Evolutionary conservation across 2,113 vertebrate genomes (phyloP).

Genomic region (Pungitius pungitius): DNA sequence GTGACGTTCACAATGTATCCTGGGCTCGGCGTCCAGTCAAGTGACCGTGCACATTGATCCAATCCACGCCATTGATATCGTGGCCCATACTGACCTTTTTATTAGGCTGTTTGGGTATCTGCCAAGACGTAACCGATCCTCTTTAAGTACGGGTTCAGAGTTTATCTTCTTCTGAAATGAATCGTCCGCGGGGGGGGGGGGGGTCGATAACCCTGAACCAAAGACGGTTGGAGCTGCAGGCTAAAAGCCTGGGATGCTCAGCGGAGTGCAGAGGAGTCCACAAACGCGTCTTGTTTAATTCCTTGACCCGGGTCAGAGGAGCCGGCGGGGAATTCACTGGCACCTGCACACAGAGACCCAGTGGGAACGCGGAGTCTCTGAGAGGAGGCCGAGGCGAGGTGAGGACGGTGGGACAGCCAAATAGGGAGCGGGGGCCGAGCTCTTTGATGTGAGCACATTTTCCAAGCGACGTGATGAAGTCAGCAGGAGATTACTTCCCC

Average conservation of each 20-base stretch:
- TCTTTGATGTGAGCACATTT: constrained; percentile 41
- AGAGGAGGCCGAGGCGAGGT: constrained; percentile 36
- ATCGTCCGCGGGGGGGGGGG: too few species aligned
- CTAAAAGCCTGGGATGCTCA: constrained; percentile 23
- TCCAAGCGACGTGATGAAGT: constrained; percentile 26
- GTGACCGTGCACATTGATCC: neutral
- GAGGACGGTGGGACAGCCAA: constrained; percentile 35
- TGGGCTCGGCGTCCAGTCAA: neutral
- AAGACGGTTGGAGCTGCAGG: constrained; percentile 38
- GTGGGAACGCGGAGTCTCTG: constrained; percentile 23
- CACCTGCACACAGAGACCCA: constrained; percentile 47
- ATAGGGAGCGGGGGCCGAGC: constrained; percentile 32
- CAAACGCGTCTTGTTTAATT: constrained; percentile 48
- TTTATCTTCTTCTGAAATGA: constrained; percentile 8
- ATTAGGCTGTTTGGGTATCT: neutral
- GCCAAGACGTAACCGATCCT: neutral
- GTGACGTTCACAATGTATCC: neutral
- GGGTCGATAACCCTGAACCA: constrained; percentile 14
- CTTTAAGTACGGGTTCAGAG: neutral
- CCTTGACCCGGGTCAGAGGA: constrained; percentile 45
- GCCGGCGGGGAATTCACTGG: constrained; percentile 45
- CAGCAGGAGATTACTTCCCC: constrained; percentile 30
- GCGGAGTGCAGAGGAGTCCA: constrained; percentile 15
- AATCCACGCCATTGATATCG: neutral
- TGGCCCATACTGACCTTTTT: neutral